phyloP scores from a whole-genome alignment of 2,888 invertebrate genomes.

The Girardia tigrina region DNA sequence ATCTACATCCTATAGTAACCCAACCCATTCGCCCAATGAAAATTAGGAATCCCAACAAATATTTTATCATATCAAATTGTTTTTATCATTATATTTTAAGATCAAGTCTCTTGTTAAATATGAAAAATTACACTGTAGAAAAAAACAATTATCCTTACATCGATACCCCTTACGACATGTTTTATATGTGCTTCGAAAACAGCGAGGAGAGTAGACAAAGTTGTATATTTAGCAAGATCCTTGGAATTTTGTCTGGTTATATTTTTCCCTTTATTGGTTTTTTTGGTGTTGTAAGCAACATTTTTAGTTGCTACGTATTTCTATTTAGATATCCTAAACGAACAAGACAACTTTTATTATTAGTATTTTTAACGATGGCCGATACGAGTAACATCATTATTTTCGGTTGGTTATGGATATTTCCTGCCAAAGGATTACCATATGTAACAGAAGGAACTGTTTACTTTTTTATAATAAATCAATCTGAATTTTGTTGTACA shows the following conservation, averaged over 20 bases:
- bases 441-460: constrained; percentile 30
- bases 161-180: neutral
- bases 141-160: neutral
- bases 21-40: no score
- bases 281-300: constrained; percentile 26
- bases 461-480: constrained; percentile 31
- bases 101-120: no score
- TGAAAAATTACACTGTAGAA: neutral
- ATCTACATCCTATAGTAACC: no score
- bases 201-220: neutral
- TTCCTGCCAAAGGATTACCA: constrained; percentile 33
- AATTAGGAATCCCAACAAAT: no score
- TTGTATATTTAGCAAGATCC: neutral
- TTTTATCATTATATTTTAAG: no score
- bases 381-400: constrained; percentile 28
- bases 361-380: constrained; percentile 24
- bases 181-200: neutral
- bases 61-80: no score
- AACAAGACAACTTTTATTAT: constrained; percentile 29
- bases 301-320: constrained; percentile 17
- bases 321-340: neutral
- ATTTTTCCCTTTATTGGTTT: constrained; percentile 8
- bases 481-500: constrained; percentile 27
- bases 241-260: constrained; percentile 9
- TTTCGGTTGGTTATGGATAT: constrained; percentile 34